phyloP scores from a whole-genome alignment of 2,113 vertebrate genomes.

The Bubalus kerabau region DNA sequence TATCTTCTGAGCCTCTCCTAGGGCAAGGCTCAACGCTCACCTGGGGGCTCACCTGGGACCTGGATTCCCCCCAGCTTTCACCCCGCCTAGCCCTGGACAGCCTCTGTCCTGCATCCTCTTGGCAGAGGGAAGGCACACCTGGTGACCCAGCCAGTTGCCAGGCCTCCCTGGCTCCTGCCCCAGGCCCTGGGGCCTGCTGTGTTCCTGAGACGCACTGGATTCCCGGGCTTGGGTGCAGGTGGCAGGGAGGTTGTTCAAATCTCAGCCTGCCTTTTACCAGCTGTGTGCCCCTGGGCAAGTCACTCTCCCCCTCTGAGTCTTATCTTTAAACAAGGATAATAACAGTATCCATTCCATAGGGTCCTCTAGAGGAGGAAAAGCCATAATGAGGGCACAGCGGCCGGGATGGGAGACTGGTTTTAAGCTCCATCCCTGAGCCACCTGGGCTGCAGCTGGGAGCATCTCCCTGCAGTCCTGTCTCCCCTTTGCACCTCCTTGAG shows the following conservation, averaged over 20 bases:
- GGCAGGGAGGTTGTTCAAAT: not conserved
- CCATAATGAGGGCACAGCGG: rapidly evolving
- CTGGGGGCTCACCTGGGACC: not conserved
- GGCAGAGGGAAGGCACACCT: not conserved
- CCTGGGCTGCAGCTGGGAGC: not conserved
- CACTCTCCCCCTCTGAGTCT: not conserved
- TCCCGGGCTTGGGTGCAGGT: not conserved
- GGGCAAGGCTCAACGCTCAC: not conserved
- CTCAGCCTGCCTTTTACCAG: not conserved
- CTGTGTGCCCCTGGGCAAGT: not conserved
- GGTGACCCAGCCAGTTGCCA: not conserved
- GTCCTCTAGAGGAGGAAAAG: not conserved
- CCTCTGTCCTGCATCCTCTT: not conserved
- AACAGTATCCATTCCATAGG: not conserved
- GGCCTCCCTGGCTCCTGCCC: not conserved
- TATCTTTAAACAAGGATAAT: not conserved
- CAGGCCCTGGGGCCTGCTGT: not conserved
- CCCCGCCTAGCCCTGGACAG: not conserved
- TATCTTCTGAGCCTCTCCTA: not conserved
- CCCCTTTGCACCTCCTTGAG: not conserved
- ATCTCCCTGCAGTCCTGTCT: too few relatives aligned
- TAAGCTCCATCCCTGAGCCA: not conserved
- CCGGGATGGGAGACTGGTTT: rapidly evolving
- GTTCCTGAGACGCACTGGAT: not conserved
- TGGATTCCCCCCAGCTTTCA: not conserved